phyloP scores from a whole-genome alignment of 1,140 invertebrate genomes.

The Zaprionus africanus region DNA sequence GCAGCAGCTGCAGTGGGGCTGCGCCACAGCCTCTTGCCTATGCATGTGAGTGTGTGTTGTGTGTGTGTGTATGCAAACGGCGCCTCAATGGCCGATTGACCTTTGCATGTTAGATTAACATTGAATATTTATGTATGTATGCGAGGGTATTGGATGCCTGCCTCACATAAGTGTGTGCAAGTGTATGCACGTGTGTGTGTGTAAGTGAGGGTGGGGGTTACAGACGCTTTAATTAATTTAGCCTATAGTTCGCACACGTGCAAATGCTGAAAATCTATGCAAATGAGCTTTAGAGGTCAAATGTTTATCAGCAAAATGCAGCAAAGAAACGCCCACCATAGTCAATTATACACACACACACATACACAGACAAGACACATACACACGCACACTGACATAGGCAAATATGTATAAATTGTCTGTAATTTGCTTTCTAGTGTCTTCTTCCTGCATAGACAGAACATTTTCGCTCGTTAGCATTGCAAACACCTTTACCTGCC shows the following conservation, averaged over 20 bases:
- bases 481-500: constrained; percentile 34
- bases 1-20: constrained; percentile 5
- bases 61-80: constrained; percentile 15
- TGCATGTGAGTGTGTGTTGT: neutral
- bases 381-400: neutral
- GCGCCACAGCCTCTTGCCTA: neutral
- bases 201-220: constrained; percentile 11
- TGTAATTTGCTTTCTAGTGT: constrained; percentile 70
- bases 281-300: constrained; percentile 69
- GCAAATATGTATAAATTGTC: constrained; percentile 51
- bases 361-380: neutral
- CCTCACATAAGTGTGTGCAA: neutral
- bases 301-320: constrained; percentile 47
- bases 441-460: constrained; percentile 62
- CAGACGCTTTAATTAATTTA: constrained; percentile 70
- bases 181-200: neutral
- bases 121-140: constrained; percentile 54
- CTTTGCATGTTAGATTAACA: constrained; percentile 80
- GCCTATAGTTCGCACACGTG: constrained; percentile 54
- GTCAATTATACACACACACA: constrained; percentile 14
- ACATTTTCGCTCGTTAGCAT: constrained; percentile 54
- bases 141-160: neutral
- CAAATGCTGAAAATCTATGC: constrained; percentile 58
- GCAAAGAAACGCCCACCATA: constrained; percentile 15
- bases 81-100: constrained; percentile 75